These are phyloP conservation scores for Troides aeacus DNA, from an alignment of 2,888 invertebrate genomes.

Conservation along the genomic window DNA sequence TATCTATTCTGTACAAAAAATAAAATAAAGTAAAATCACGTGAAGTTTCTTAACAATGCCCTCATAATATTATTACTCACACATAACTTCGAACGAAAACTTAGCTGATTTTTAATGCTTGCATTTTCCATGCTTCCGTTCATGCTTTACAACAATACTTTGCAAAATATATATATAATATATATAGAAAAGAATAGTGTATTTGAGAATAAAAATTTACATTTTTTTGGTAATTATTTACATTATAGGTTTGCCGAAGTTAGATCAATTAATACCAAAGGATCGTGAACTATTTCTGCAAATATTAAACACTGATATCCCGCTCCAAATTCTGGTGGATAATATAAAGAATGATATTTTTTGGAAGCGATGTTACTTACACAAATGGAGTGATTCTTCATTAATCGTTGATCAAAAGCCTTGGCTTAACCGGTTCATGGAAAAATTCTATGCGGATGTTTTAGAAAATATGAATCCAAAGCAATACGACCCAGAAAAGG, in stretches of 20 bases:
- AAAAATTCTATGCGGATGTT: slow-evolving; percentile 67
- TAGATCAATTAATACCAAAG: slow-evolving; percentile 61
- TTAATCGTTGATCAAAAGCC: slow-evolving; percentile 48
- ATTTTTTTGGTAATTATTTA: neutral
- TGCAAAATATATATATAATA: no score
- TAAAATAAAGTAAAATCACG: no score
- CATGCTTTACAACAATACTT: no score
- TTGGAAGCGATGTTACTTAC: slow-evolving; percentile 70
- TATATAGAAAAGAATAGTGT: no score
- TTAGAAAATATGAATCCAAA: slow-evolving; percentile 73
- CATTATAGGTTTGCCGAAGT: slow-evolving; percentile 57
- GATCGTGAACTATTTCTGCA: slow-evolving; percentile 68
- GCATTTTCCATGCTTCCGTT: no score
- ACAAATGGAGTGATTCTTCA: slow-evolving; percentile 60
- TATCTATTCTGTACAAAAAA: no score
- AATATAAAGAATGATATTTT: slow-evolving; percentile 72
- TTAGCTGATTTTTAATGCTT: no score
- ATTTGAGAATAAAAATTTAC: neutral
- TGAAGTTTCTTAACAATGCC: no score
- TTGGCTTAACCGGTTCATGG: slow-evolving; percentile 72
- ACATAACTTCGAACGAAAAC: no score
- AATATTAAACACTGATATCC: slow-evolving; percentile 61
- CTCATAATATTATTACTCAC: no score
- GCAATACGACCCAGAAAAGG: slow-evolving; percentile 75
- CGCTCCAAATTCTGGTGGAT: slow-evolving; percentile 67